Conservation (phyloP, 1,140 invertebrate species). For the Drosophila elegans region DNA sequence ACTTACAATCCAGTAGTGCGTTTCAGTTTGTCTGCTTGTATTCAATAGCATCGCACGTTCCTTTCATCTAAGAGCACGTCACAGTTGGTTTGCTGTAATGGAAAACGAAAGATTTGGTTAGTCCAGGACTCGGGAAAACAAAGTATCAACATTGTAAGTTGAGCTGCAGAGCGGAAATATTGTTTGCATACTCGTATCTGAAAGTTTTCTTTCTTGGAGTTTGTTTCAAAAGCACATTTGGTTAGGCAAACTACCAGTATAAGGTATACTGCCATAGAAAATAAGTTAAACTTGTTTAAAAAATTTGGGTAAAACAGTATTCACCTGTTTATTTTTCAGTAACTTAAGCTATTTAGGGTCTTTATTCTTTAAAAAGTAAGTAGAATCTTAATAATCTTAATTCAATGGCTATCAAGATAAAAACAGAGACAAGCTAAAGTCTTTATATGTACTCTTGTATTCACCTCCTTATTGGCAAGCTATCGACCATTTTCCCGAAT, state of each 20-base stretch:
- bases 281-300: not conserved
- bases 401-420: not conserved
- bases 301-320: no score
- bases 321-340: no score
- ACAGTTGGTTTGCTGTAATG: constrained; percentile 72
- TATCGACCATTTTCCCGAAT: constrained; percentile 19
- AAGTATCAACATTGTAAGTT: constrained; percentile 19
- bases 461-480: not conserved
- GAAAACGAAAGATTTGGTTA: constrained; percentile 25
- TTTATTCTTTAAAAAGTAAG: not conserved
- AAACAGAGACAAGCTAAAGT: no score
- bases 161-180: constrained; percentile 8
- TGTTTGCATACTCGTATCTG: constrained; percentile 15
- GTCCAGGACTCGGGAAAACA: constrained; percentile 3
- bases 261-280: not conserved
- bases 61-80: constrained; percentile 76
- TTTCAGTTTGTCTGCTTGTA: constrained; percentile 80
- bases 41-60: constrained; percentile 84
- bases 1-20: constrained; percentile 85
- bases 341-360: not conserved
- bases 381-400: not conserved
- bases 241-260: not conserved
- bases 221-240: not conserved
- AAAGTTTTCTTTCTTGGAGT: constrained; percentile 19
- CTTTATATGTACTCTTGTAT: not conserved